A percentile compares a stretch with the other conserved stretches of the same genome.
phyloP scores from a whole-genome alignment of 2,888 invertebrate genomes.

The Malacosoma neustria region DNA sequence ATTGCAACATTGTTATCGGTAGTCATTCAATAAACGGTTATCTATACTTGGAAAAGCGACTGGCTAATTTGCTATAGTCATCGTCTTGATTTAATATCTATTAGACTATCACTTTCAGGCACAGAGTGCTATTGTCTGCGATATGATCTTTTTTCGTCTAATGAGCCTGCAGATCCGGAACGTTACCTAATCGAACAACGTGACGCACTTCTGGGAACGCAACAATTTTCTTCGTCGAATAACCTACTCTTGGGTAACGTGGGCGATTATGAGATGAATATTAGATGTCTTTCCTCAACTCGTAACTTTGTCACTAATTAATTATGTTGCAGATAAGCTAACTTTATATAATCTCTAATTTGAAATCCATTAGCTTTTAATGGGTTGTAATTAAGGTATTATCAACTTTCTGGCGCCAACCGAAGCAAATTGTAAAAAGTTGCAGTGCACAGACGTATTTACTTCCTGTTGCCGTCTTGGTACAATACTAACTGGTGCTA shows the following conservation, averaged over 20 bases:
- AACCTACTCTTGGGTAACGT: neutral
- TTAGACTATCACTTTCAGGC: slow-evolving; percentile 67
- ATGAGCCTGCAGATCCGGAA: slow-evolving; percentile 62
- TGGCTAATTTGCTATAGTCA: slow-evolving; percentile 46
- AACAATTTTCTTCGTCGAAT: slow-evolving; percentile 32
- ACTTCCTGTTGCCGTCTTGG: neutral
- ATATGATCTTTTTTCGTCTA: slow-evolving; percentile 64
- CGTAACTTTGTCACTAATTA: neutral
- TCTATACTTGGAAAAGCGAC: slow-evolving; percentile 37
- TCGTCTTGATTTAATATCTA: slow-evolving; percentile 47
- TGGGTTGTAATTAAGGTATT: neutral
- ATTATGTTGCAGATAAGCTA: neutral
- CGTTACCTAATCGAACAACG: slow-evolving; percentile 49
- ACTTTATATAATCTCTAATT: neutral
- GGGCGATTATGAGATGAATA: neutral
- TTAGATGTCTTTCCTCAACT: neutral
- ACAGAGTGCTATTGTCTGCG: slow-evolving; percentile 60
- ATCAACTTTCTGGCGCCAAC: neutral
- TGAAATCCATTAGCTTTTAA: neutral
- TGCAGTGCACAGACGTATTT: neutral
- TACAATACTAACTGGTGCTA: neutral
- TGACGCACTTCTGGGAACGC: slow-evolving; percentile 47
- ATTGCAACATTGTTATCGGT: neutral
- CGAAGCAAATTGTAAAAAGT: neutral
- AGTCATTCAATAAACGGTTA: slow-evolving; percentile 5